These are phyloP conservation scores for Anastrepha ludens DNA, from an alignment of 1,140 invertebrate genomes.

Conservation along the genomic window DNA sequence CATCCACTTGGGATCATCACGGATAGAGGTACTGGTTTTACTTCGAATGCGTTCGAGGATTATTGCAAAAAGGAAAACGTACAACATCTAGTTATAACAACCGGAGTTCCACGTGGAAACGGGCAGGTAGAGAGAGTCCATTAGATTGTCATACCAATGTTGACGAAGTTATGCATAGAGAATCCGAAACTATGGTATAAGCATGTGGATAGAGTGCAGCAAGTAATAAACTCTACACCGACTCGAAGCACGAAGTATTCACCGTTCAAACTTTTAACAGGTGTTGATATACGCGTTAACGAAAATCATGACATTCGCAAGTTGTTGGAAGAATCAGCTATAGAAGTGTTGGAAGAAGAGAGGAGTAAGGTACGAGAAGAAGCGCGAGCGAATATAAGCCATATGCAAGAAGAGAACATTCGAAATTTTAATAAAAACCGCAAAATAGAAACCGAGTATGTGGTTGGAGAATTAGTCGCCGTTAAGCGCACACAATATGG, in stretches of 20 bases:
- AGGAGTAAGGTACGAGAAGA: too few relatives aligned
- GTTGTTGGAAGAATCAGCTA: not conserved
- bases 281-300: not conserved
- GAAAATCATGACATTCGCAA: not conserved
- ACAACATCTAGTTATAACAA: constrained; percentile 21
- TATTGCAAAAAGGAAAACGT: constrained; percentile 5
- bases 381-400: not conserved
- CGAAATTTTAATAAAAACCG: not conserved
- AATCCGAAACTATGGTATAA: not conserved
- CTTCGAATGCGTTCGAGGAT: not conserved
- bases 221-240: not conserved
- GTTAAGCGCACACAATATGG: not conserved
- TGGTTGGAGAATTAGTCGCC: too few relatives aligned
- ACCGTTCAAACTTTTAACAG: not conserved
- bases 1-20: not conserved
- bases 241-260: too few relatives aligned
- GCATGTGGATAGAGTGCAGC: not conserved
- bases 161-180: constrained; percentile 27
- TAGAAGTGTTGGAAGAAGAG: not conserved
- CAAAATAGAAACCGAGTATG: not conserved
- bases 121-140: not conserved
- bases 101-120: not conserved
- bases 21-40: constrained; percentile 41
- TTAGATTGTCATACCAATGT: constrained; percentile 8
- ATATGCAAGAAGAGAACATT: not conserved